Evolutionary conservation across 1,140 invertebrate genomes (phyloP).

Genomic region (Steinernema feltiae): DNA sequence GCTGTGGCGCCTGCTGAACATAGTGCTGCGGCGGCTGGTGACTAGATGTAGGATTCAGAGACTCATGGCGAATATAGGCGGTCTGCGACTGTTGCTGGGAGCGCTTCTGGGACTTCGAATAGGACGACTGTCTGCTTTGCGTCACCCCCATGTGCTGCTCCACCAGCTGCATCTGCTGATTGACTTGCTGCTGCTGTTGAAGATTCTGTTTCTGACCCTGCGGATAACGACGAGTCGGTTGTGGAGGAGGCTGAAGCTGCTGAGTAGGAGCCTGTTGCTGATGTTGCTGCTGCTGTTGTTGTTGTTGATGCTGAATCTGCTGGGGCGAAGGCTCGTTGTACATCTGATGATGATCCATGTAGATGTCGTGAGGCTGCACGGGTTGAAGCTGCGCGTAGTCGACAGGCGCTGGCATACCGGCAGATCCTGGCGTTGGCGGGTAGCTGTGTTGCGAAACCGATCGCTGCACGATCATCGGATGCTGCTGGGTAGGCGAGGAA

Average conservation of each 20-base stretch:
- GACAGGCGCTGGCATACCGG: background rate
- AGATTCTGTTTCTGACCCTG: background rate
- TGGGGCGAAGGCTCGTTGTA: background rate
- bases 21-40: slow-evolving; percentile 1
- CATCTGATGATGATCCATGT: slow-evolving; percentile 7
- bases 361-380: background rate
- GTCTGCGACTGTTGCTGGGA: background rate
- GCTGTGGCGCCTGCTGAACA: background rate
- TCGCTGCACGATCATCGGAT: background rate
- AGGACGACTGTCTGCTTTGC: background rate
- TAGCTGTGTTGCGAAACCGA: slow-evolving; percentile 9
- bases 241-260: background rate
- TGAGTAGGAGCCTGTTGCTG: background rate
- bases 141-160: background rate
- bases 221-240: background rate
- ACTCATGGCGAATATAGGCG: background rate
- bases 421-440: slow-evolving; percentile 10
- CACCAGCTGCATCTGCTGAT: slow-evolving; percentile 10
- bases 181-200: background rate
- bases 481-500: slow-evolving; percentile 1
- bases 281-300: background rate
- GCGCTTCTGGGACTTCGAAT: background rate
- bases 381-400: slow-evolving; percentile 4
- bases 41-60: background rate
- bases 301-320: background rate